Evolutionary conservation across 2,113 vertebrate species (phyloP), one percentile per base, ranked within the genome.

Genomic region (Psilopsiagon aurifrons): DNA sequence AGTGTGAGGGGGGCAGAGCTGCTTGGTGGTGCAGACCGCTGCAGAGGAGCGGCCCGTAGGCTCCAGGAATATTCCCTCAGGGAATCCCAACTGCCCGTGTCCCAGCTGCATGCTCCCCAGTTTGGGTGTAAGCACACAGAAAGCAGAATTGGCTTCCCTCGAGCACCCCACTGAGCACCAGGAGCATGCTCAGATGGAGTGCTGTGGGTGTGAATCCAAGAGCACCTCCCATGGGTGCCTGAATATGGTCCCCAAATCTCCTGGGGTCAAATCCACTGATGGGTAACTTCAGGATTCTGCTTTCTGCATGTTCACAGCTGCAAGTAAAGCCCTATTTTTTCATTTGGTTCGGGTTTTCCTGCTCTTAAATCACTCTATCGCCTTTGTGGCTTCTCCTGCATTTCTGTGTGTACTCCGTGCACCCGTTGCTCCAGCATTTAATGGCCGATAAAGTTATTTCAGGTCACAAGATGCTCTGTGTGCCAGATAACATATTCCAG

Each of bases 41-140:
- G 86, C 88, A 68, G 98, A 98, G 98, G 97, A 97, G 98, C 97
- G 97, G 96, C 95, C 27, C 87, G 88, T 73, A 49, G 93, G 85
- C 79, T 83, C 64, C 75, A 94, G 90, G 92, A 95, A 94, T 88
- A 90, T 97, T 97, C 97, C 97, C 87, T 92, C 95, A 95, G 92
- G 96, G 94, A 93, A 89, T 82, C 79, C 76, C 90, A 49, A 60
- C 93, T 27, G 49, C 37, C 37, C 27, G 1, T 33, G 1, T 4
- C 59, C 59, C 46, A 4, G 37, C 43, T 12, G 0, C 11, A 2
- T 15, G 25, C 51, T 29, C 33, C 75, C 68, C 29, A 1, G 8
- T 15, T 11, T 5, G 78, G 24, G 71, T 3, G 11, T 0, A 7
- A 41, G 37, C 68, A 47, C 24, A 1, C 10, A 4, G 35, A 44